Evolutionary conservation across 2,888 invertebrate genomes (phyloP).

Genomic region (Hydroisotoma schaefferi): DNA sequence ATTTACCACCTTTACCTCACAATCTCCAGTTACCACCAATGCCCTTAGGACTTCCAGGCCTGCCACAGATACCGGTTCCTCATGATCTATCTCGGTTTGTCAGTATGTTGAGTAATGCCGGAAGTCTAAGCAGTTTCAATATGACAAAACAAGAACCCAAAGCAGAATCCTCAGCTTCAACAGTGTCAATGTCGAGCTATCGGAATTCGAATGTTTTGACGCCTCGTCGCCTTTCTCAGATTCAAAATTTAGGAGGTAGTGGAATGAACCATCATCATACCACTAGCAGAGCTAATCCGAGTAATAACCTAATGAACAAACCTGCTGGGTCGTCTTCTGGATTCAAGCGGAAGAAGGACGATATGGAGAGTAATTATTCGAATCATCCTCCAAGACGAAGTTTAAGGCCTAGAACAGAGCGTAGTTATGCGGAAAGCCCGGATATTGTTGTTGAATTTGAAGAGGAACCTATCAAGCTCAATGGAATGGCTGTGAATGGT

Average conservation of each 20-base stretch:
- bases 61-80: constrained; percentile 46
- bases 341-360: constrained; percentile 47
- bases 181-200: constrained; percentile 38
- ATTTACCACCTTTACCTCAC: constrained; percentile 38
- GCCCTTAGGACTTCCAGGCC: constrained; percentile 40
- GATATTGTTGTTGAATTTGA: constrained; percentile 58
- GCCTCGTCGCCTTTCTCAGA: constrained; percentile 7
- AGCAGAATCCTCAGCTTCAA: constrained; percentile 39
- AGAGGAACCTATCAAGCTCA: constrained; percentile 56
- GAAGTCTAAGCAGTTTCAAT: constrained; percentile 3
- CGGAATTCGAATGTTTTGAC: constrained; percentile 31
- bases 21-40: constrained; percentile 31
- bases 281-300: not conserved
- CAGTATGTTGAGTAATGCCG: constrained; percentile 42
- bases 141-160: constrained; percentile 9
- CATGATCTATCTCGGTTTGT: constrained; percentile 47
- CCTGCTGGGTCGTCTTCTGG: constrained; percentile 14
- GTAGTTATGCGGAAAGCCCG: constrained; percentile 81
- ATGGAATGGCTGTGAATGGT: constrained; percentile 54
- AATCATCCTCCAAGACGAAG: constrained; percentile 59
- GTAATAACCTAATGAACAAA: constrained; percentile 2
- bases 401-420: constrained; percentile 75
- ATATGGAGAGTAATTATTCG: constrained; percentile 19
- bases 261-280: not conserved
- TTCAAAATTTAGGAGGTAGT: not conserved